phyloP scores from a whole-genome alignment of 37 sponge, comb jelly and placozoan species.

The Halisarca cf. caerulea region DNA sequence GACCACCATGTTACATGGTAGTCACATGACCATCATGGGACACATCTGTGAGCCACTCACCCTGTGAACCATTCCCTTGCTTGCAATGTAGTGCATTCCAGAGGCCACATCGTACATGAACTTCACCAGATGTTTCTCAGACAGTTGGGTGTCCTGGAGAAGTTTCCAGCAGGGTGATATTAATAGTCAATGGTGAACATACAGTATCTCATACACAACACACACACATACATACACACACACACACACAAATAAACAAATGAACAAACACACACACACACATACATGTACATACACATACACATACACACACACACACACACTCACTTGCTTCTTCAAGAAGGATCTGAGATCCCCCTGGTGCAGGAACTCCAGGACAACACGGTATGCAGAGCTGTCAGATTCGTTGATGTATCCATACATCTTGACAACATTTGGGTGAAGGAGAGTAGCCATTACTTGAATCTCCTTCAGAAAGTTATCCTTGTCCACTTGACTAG shows the following conservation, averaged over 20 bases:
- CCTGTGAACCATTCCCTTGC: conserved; percentile 49
- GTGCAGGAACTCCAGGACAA: conserved; percentile 71
- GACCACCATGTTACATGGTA: conserved; percentile 3
- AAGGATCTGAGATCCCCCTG: conserved; percentile 68
- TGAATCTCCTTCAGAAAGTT: neutral
- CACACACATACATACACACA: too few relatives aligned
- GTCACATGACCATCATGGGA: conserved; percentile 31
- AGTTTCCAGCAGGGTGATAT: neutral
- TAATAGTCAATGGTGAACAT: too few relatives aligned
- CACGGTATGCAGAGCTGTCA: neutral
- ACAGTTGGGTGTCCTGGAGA: conserved; percentile 7
- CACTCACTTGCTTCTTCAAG: conserved; percentile 29
- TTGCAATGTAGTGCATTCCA: conserved; percentile 83
- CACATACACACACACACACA: too few relatives aligned
- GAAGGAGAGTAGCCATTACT: conserved; percentile 8
- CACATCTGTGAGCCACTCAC: conserved; percentile 26
- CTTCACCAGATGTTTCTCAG: conserved; percentile 49
- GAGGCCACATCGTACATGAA: conserved; percentile 74
- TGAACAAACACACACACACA: too few relatives aligned
- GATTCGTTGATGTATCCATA: neutral
- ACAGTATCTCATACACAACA: too few relatives aligned
- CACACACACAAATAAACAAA: too few relatives aligned
- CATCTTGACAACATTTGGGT: conserved; percentile 31
- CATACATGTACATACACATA: too few relatives aligned
- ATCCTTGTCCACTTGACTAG: neutral